Evolutionary conservation across 35 echinoderm and acorn worm species (phyloP), one percentile per base, ranked within the genome.

Genomic region (Anneissia japonica): DNA sequence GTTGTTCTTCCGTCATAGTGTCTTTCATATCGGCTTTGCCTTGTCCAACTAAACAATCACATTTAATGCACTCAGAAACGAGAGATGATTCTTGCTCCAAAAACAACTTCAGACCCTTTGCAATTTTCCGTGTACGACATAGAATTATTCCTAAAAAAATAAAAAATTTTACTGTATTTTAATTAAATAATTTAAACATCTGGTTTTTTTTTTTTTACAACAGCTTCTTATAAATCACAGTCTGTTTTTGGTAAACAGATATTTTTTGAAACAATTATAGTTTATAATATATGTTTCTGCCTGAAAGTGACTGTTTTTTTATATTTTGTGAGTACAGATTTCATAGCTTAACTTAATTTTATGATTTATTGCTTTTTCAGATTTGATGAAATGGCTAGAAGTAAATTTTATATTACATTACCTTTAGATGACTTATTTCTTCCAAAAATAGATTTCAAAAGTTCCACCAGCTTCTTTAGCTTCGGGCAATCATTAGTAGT

Each of bases 131-230:
- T n/a, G 80, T 92, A 32, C 85, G 36, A 5, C 39, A 79, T 0
- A 92, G 85, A 39, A 92, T 46, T 77, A 92, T 92, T 35, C 90
- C 90, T 92, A 74, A 45, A 31, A 34, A 9, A 81, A 28, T n/a
- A n/a, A n/a, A n/a, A n/a, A n/a, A n/a, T n/a, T n/a, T n/a, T n/a
- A n/a, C n/a, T n/a, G n/a, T n/a, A n/a, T n/a, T n/a, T n/a, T n/a
- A n/a, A n/a, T n/a, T n/a, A n/a, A n/a, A n/a, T n/a, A n/a, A n/a
- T n/a, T n/a, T n/a, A n/a, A n/a, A n/a, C n/a, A n/a, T n/a, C n/a
- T n/a, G n/a, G n/a, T n/a, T n/a, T n/a, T n/a, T n/a, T n/a, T n/a
- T n/a, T n/a, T n/a, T n/a, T n/a, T n/a, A n/a, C n/a, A n/a, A n/a
- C n/a, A n/a, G n/a, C n/a, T n/a, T n/a, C n/a, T n/a, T n/a, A n/a